phyloP scores from a whole-genome alignment of 2,113 vertebrate species.

The Upupa epops region DNA sequence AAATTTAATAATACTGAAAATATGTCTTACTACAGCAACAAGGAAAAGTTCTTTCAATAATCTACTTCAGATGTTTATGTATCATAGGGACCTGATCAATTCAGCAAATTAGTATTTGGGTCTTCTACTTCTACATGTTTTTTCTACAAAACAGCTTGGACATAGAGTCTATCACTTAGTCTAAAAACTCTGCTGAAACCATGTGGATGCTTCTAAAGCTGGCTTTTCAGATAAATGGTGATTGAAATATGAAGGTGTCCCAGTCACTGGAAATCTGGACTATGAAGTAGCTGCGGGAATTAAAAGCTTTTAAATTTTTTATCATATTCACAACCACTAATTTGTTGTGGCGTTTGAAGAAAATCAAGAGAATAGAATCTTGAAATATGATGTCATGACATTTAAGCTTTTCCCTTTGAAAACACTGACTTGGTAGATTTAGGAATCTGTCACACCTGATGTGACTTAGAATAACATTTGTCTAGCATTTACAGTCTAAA shows the following conservation, averaged over 20 bases:
- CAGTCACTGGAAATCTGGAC: neutral
- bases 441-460: neutral
- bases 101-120: neutral
- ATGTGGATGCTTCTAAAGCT: neutral
- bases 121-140: rapidly evolving
- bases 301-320: rapidly evolving
- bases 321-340: neutral
- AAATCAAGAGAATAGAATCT: neutral
- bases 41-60: neutral
- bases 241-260: neutral
- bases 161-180: neutral
- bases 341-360: neutral
- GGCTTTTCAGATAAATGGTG: neutral
- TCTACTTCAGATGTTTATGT: neutral
- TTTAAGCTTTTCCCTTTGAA: neutral
- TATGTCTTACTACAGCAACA: neutral
- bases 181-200: neutral
- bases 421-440: neutral
- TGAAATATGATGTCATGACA: neutral
- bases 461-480: neutral
- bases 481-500: neutral
- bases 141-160: neutral
- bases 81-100: neutral
- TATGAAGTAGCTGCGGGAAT: neutral
- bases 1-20: neutral